Base-by-base conservation (phyloP, 2,113 vertebrate species). In the Emydura subglobosa region DNA sequence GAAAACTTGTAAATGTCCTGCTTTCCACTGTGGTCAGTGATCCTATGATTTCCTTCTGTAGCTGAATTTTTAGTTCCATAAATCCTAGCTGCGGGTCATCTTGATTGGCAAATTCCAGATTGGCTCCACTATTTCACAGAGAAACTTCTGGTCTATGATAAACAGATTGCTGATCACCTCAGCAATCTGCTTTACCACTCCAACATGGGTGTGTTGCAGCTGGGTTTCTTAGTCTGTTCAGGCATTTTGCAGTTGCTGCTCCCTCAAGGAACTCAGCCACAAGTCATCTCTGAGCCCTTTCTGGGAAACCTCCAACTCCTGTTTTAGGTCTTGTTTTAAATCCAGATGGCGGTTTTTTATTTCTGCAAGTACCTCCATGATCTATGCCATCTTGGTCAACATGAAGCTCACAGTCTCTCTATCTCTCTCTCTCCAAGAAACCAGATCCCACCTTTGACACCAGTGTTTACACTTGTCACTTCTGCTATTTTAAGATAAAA, bases 361-460 rank as follows among this genome's bases (percentile, higher is more conserved):
- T 93, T 79, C 50, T 91, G 88, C 44, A 47, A 79, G 44, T 29
- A 91, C 49, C 51, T 85, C 51, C 8, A 39, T 47, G 91, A 83
- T 84, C 74, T 57, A 42, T 34, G 82, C 47, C 93, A 92, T 92
- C 87, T 95, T 82, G 84, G 19, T 53, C 81, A 87, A 65, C 29
- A 57, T 79, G 68, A 83, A 92, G 7, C 78, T 93, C 29, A 65
- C 42, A 42, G 42, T 57, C 85, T 90, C 78, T 57, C 74, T 47
- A 44, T 82, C 1, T 87, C 78, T 57, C 74, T 47, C 50, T 82
- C 1, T 87, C 47, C 47, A 47, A 9, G 24, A 57, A 79, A 95
- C 29, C 21, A 12, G 29, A 27, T 14, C 11, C 5, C 59, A 61
- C 12, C 27, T 10, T 27, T 59, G 29, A 31, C 59, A 61, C 13